Base-by-base conservation (phyloP, 2,113 vertebrate species). In the Hippopotamus amphibius region DNA sequence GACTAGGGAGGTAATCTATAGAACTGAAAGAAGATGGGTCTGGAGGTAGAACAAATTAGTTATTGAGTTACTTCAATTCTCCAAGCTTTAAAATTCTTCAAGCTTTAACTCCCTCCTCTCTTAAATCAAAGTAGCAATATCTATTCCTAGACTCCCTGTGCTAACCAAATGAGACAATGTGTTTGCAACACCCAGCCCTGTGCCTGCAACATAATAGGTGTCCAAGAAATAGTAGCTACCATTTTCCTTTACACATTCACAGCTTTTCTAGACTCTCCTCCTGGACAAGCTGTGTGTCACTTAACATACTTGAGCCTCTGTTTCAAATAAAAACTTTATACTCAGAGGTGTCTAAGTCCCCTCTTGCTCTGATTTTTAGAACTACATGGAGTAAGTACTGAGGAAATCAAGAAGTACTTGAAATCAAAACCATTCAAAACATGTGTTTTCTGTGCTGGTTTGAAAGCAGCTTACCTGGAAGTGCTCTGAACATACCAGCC, bases 391-490 rank as follows among this genome's bases (percentile, higher is more conserved):
- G 16, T 50, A 88, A 94, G 43, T 43, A 46, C 43, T 41, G 63
- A 95, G 28, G 50, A 97, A 92, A 17, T 46, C 57, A 76, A 92
- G 46, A 48, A 87, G 41, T 30, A 71, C 22, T 93, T 95, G 86
- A 92, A 96, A 93, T 87, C 19, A 93, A 92, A 48, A 77, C 50
- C 41, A 41, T 92, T 92, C 46, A 90, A 93, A 96, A 77, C 28
- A 55, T 3, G 3, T 3, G 11, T 71, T 95, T 92, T 84, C 43
- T 79, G 50, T 28, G 10, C 46, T 72, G 14, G 26, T 50, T 65
- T 89, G 65, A 89, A 95, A 85, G 61, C 81, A 66, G 33, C 48
- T 95, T 92, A 41, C 33, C 77, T 95, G 46, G 6, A 93, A 95
- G n/a, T 92, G 30, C 19, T 4, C 6, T 80, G 95, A 94, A 93